Percentiles rank a stretch among this genome's conserved stretches.
phyloP scores from a whole-genome alignment of 2,888 invertebrate genomes.

The Amiota communis region DNA sequence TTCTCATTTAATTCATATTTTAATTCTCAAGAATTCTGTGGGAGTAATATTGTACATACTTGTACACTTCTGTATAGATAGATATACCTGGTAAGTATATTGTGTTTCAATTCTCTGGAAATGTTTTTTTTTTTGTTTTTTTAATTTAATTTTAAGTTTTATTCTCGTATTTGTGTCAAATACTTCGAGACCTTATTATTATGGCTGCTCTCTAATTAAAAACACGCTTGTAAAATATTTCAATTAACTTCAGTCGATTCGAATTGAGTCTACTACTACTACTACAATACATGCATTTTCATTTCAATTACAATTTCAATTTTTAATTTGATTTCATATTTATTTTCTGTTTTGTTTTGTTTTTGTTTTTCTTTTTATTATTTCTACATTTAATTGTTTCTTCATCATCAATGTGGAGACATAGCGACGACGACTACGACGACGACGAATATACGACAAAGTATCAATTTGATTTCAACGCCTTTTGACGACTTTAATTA shows the following conservation, averaged over 20 bases:
- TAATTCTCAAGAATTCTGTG: no score
- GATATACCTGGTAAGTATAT: no score
- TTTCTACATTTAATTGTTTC: slow-evolving; percentile 8
- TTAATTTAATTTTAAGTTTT: no score
- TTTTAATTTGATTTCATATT: neutral
- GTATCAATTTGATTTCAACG: slow-evolving; percentile 26
- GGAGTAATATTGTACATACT: no score
- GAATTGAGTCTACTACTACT: neutral
- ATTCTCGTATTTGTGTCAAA: no score
- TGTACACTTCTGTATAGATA: no score
- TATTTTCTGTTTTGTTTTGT: neutral
- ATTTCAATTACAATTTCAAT: neutral
- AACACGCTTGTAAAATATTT: slow-evolving; percentile 23
- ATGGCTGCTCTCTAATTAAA: slow-evolving; percentile 19
- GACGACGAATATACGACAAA: no score
- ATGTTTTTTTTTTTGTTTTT: no score
- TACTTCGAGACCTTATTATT: slow-evolving; percentile 5
- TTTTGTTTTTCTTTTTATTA: neutral
- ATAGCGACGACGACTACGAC: slow-evolving; percentile 4
- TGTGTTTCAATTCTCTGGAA: no score
- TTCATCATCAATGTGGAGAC: neutral
- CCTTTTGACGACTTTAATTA: slow-evolving; percentile 21
- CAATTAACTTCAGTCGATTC: slow-evolving; percentile 3
- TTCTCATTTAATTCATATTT: no score
- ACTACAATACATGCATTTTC: neutral